These are phyloP conservation scores for Scolopax rusticola DNA, from an alignment of 2,797 vertebrate genomes.

Conservation along the genomic window DNA sequence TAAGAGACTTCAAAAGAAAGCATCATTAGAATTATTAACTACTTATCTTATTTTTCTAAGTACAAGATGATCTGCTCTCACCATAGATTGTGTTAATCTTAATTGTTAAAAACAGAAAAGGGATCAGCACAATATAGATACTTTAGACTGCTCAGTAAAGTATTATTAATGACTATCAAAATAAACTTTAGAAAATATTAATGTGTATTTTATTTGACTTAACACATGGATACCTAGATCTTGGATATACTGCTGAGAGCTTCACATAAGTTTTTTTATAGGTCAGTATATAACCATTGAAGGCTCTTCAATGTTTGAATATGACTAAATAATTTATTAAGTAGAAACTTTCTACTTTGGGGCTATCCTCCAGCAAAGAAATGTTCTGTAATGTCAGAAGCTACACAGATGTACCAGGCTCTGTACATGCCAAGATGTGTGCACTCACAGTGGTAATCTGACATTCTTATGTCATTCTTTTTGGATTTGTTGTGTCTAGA, in stretches of 20 bases:
- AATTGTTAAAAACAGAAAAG: not conserved
- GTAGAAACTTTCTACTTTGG: not conserved
- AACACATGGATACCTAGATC: not conserved
- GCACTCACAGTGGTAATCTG: rapidly evolving
- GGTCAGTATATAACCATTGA: not conserved
- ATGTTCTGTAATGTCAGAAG: not conserved
- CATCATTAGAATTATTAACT: not conserved
- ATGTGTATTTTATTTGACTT: not conserved
- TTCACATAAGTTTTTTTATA: not conserved
- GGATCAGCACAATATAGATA: not conserved
- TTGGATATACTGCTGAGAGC: not conserved
- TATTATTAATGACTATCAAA: not conserved
- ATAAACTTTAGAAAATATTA: not conserved
- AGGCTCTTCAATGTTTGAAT: not conserved
- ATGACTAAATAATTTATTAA: not conserved
- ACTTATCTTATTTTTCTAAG: not conserved
- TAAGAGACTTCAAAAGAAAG: not conserved
- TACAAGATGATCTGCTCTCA: not conserved
- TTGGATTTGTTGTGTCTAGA: not conserved
- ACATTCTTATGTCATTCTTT: not conserved
- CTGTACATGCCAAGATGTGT: rapidly evolving
- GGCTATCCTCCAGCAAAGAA: not conserved
- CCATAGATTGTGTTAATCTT: not conserved
- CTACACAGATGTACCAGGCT: not conserved
- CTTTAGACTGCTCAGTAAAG: not conserved